Evolutionary conservation across 1,140 invertebrate species (phyloP), one percentile per base, ranked within the genome.

Genomic region (Cyclina sinensis): DNA sequence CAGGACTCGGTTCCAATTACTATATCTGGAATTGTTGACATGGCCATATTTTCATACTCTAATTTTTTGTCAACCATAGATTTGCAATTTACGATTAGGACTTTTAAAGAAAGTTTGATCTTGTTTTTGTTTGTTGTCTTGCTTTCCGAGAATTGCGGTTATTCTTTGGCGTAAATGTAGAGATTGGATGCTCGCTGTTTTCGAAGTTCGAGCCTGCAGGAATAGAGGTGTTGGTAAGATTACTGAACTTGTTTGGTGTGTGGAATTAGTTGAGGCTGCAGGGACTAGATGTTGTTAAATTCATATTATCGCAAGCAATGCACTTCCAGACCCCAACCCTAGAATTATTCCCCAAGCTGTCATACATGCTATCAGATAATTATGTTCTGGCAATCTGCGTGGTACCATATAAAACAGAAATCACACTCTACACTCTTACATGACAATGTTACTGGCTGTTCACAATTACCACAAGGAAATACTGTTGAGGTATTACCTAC

Each of bases 301-400:
- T 78, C 37, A 78, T 78, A n/a, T 78, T 78, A 4, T 78, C 74
- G 46, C 74, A 78, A 46, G 39, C 39, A n/a, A 46, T 11, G 74
- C 74, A 78, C 37, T 78, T 78, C 74, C 74, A 78, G 74, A 78
- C 74, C 27, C 74, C 74, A 30, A 27, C 68, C 12, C 35, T 24
- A 21, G 74, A 48, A 30, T 35, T 18, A 18, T 32, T n/a, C 30
- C 74, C 74, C 12, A 46, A 39, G 11, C 74, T 24, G 39, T 46
- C 74, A 78, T 78, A 78, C 70, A 73, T 73, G 37, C 18, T 24
- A n/a, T 39, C 27, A n/a, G 18, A 24, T 12, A 73, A 24, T n/a
- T n/a, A n/a, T n/a, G 35, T 78, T 78, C 27, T 48, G 74, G 24
- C 74, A 78, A 24, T 78, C 74, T 9, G 32, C 74, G n/a, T 78